A percentile compares a stretch with the other conserved stretches of the same genome.
Evolutionary conservation across 2,113 vertebrate species (phyloP).

Genomic region (Tetrax tetrax): DNA sequence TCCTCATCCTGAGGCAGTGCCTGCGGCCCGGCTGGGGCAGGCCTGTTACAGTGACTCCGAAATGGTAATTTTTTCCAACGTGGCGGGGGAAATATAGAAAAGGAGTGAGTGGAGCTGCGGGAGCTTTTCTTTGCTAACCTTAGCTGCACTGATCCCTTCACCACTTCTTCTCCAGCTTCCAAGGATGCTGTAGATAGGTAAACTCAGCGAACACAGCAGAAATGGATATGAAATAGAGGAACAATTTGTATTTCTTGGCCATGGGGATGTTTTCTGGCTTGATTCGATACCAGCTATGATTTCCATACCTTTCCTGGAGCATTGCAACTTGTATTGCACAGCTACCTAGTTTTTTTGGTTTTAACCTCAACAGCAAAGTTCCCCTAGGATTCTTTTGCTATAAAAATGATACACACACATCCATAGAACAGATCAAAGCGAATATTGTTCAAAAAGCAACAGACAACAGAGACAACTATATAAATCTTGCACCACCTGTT

Average conservation of each 20-base stretch:
- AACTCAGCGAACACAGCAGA: slow-evolving; percentile 55
- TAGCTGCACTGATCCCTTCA: slow-evolving; percentile 75
- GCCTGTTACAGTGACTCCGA: slow-evolving; percentile 99
- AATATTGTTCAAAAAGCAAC: not conserved
- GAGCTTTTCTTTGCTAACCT: slow-evolving; percentile 81
- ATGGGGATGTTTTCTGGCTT: not conserved
- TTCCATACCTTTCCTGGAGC: not conserved
- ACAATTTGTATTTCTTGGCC: not conserved
- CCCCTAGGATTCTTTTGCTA: not conserved
- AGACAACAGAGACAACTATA: not conserved
- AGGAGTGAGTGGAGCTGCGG: slow-evolving; percentile 57
- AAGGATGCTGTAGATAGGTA: slow-evolving; percentile 51
- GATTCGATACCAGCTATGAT: not conserved
- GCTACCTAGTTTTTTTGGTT: not conserved
- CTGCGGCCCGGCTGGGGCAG: slow-evolving; percentile 83
- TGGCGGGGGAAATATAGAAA: slow-evolving; percentile 15
- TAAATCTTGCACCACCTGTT: not conserved
- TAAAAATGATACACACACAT: not conserved
- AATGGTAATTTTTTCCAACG: slow-evolving; percentile 91
- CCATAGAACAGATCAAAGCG: not conserved
- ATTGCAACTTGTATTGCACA: not conserved
- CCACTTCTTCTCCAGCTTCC: slow-evolving; percentile 67
- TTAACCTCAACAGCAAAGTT: not conserved
- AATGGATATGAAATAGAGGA: not conserved
- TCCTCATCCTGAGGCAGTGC: slow-evolving; percentile 82